phyloP scores from a whole-genome alignment of 2,888 invertebrate genomes.

The Aphelenchoides bicaudatus region DNA sequence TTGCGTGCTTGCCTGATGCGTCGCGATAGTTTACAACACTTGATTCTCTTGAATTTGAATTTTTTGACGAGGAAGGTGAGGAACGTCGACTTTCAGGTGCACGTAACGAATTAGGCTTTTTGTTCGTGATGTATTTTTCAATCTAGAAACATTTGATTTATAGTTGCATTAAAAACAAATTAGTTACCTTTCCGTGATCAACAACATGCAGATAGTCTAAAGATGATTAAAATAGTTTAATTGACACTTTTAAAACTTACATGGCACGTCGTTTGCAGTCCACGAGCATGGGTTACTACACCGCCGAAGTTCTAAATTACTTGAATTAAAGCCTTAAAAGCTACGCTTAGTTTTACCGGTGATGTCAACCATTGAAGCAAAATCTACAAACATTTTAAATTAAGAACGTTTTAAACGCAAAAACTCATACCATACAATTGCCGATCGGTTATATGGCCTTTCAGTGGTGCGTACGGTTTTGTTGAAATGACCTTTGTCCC shows the following conservation, averaged over 20 bases:
- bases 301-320: conserved; percentile 91
- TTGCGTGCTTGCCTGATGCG: no score
- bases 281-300: conserved; percentile 92
- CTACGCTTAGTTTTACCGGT: no score
- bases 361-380: conserved; percentile 97
- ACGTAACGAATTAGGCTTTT: conserved; percentile 11
- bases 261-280: conserved; percentile 97
- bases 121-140: conserved; percentile 34
- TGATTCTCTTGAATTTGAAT: conserved; percentile 40
- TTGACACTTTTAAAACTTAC: no score
- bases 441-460: conserved; percentile 93
- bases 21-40: conserved; percentile 21
- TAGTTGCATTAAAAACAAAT: neutral
- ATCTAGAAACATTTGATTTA: conserved; percentile 29
- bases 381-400: conserved; percentile 67
- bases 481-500: conserved; percentile 91
- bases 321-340: no score
- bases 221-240: no score
- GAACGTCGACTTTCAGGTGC: conserved; percentile 27
- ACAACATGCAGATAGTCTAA: conserved; percentile 96
- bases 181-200: conserved; percentile 73
- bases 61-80: conserved; percentile 34
- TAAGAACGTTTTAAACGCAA: neutral
- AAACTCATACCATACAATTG: conserved; percentile 76
- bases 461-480: conserved; percentile 95